A percentile compares a stretch with the other conserved stretches of the same genome.
These are phyloP conservation scores for Microchrysa polita DNA, from an alignment of 2,888 invertebrate species.

Conservation along the genomic window DNA sequence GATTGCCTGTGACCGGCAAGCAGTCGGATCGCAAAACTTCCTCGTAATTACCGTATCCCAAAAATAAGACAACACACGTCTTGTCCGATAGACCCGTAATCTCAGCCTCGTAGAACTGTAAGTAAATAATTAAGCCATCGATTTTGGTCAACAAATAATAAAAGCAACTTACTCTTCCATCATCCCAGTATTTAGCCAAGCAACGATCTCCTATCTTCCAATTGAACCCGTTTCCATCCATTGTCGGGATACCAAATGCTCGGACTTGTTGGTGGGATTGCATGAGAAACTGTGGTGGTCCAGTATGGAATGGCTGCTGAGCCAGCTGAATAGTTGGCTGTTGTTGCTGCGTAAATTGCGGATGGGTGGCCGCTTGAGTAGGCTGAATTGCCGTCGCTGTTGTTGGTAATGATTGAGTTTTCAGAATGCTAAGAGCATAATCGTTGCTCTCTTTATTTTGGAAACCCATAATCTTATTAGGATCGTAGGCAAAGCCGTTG, in stretches of 20 bases:
- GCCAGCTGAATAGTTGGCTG: slow-evolving; percentile 49
- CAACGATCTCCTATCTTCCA: slow-evolving; percentile 87
- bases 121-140: slow-evolving; percentile 36
- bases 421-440: slow-evolving; percentile 62
- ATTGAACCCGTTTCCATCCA: slow-evolving; percentile 60
- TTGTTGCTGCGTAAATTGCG: slow-evolving; percentile 41
- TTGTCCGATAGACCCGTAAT: slow-evolving; percentile 83
- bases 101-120: slow-evolving; percentile 83
- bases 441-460: slow-evolving; percentile 64
- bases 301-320: slow-evolving; percentile 28
- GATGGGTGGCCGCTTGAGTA: slow-evolving; percentile 13
- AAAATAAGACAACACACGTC: slow-evolving; percentile 86
- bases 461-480: slow-evolving; percentile 64
- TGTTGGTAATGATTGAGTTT: slow-evolving; percentile 58
- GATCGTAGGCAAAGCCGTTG: slow-evolving; percentile 62
- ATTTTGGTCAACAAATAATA: slow-evolving; percentile 7
- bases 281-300: slow-evolving; percentile 44
- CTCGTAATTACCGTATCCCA: slow-evolving; percentile 90
- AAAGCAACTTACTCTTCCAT: slow-evolving; percentile 77
- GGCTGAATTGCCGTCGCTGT: slow-evolving; percentile 53
- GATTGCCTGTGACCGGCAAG: slow-evolving; percentile 69
- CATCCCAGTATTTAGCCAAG: slow-evolving; percentile 93
- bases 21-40: slow-evolving; percentile 87
- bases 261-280: slow-evolving; percentile 43
- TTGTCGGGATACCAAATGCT: slow-evolving; percentile 56